Evolutionary conservation across 2,797 vertebrate genomes (phyloP), one percentile per base, ranked within the genome.

Genomic region (Hylomyscus alleni): DNA sequence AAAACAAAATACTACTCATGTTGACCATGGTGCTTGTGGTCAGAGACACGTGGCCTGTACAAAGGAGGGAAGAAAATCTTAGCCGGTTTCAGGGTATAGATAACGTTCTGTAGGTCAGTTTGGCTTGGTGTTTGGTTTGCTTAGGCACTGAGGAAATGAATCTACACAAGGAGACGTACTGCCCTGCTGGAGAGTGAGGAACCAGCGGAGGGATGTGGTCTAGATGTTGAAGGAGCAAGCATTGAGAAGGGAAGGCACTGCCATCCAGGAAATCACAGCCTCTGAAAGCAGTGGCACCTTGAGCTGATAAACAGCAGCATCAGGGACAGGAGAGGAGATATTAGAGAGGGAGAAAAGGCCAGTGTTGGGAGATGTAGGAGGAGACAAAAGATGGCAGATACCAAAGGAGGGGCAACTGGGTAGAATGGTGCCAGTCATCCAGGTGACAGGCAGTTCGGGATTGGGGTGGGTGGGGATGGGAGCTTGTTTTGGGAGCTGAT

Each of bases 21-120:
- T 87, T 54, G 65, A 58, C 58, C 75, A 22, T 3, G 34, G 76
- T 56, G 47, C 75, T 6, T 80, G 47, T 44, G 76, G 87, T 77
- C 26, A 34, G 84, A 91, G 60, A 89, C n/a, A 83, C 13, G 17
- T 19, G 10, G 2, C 52, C 14, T 69, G 65, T 67, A 52, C 37
- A n/a, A 69, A 93, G 85, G 40, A 88, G 47, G 20, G 54, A 76
- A 92, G 69, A 19, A 47, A 94, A 76, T 40, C 72, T 93, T 93
- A 88, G 95, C 84, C 91, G 31, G 14, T 90, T 95, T 84, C 54
- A n/a, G 75, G 80, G 78, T 91, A 47, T 6, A 81, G 90, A 95
- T 89, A 95, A 83, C 86, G 86, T 65, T 77, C 91, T 83, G 80
- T 69, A 81, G 84, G 83, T 90, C 91, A 62, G 8, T 83, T 80